Evolutionary conservation across 2,113 vertebrate genomes (phyloP), one percentile per base, ranked within the genome.

Genomic region (Ptychochromis oligacanthus): DNA sequence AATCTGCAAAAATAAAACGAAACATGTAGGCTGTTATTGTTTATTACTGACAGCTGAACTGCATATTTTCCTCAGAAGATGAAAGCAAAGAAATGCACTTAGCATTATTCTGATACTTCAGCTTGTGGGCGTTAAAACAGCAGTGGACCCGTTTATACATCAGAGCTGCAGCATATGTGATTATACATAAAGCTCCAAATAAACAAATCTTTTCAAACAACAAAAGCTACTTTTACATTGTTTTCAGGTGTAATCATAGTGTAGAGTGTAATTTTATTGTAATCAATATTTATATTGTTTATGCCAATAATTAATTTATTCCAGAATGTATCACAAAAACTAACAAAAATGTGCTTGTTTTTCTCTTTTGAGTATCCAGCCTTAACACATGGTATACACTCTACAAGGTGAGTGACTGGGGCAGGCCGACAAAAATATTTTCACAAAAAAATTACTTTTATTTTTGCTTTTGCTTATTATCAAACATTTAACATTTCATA

Each of bases 21-120:
- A 72, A 52, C 79, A 61, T 79, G 84, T 76, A 58, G 64, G 81
- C 36, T 80, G 75, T 62, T 62, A 26, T 24, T 15, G 65, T 77
- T 77, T 28, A 54, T 72, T 34, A 72, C 67, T 72, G 67, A 54
- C 46, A 72, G 22, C 52, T 55, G 78, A 80, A 81, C 75, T 56
- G 65, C 31, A 87, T 7, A 56, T 24, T 83, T 86, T 72, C 11
- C 86, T 65, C 15, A 55, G 26, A 79, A 77, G 31, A 84, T 40
- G 22, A 65, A 88, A 64, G 86, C 65, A 86, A 88, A 88, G 81
- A 77, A 80, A 78, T 67, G 36, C 52, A 59, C 26, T 72, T 72
- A n/a, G 6, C 67, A 34, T 24, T 43, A 74, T 75, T 82, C 78
- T 46, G 10, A 72, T 79, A 72, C 52, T 85, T 85, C 46, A 72